phyloP scores from a whole-genome alignment of 2,113 vertebrate species.

The Pluvialis apricaria region DNA sequence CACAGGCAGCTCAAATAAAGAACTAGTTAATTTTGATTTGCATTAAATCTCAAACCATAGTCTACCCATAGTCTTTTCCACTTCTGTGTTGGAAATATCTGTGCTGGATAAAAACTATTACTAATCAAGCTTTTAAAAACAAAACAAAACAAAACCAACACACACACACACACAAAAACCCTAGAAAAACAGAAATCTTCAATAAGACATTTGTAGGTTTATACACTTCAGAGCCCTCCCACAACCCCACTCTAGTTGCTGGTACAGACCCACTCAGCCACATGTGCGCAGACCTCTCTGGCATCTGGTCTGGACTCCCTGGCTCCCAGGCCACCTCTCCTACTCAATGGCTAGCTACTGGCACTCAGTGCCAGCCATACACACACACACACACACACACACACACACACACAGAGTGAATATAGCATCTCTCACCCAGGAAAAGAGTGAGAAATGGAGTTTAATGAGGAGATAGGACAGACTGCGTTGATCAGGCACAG shows the following conservation, averaged over 20 bases:
- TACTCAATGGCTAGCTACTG: neutral
- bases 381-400: neutral
- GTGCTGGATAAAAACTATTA: neutral
- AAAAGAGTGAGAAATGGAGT: neutral
- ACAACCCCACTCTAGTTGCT: neutral
- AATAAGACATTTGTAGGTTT: neutral
- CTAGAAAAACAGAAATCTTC: neutral
- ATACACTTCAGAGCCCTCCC: neutral
- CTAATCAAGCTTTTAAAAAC: neutral
- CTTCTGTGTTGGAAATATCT: neutral
- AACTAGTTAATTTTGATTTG: neutral
- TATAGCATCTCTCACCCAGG: neutral
- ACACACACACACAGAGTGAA: neutral
- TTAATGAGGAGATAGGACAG: neutral
- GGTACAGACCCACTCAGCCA: neutral
- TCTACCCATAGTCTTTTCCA: neutral
- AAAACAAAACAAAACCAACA: neutral
- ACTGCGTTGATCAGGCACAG: neutral
- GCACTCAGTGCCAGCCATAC: no score
- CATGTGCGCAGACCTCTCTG: accelerated
- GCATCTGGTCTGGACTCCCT: no score
- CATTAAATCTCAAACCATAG: neutral
- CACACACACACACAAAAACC: neutral
- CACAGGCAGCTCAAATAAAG: neutral
- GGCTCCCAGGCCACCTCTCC: neutral